Conservation (phyloP, 2,797 vertebrate species). For the Natrix natrix region DNA sequence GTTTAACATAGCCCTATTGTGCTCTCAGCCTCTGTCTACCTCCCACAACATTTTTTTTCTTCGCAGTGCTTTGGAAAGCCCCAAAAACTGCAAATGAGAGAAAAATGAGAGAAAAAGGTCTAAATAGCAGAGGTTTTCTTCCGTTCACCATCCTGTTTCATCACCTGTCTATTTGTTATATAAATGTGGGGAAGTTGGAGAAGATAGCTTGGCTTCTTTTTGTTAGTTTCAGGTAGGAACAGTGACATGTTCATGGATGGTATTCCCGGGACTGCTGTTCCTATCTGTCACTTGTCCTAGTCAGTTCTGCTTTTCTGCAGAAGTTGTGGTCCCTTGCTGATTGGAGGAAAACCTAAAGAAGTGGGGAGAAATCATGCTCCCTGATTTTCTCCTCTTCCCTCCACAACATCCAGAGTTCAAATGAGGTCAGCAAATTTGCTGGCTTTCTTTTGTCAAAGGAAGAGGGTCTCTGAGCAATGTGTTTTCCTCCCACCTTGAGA, state of each 20-base stretch:
- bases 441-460: neutral
- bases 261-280: neutral
- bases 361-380: neutral
- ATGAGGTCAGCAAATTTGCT: neutral
- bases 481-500: neutral
- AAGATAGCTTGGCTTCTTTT: neutral
- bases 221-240: neutral
- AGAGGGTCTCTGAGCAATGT: neutral
- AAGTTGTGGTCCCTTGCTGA: neutral
- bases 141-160: neutral
- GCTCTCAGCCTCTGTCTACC: neutral
- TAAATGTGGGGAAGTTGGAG: neutral
- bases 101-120: neutral
- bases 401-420: neutral
- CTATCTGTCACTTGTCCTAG: neutral
- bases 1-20: neutral
- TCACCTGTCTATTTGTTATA: neutral
- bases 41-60: neutral
- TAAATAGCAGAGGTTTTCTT: neutral
- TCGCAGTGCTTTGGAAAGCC: neutral
- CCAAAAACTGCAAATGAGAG: neutral
- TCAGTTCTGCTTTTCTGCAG: neutral
- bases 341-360: neutral
- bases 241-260: neutral
- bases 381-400: neutral